A percentile compares a stretch with the other conserved stretches of the same genome.
phyloP scores from a whole-genome alignment of 2,797 vertebrate genomes.

The Hippoglossus hippoglossus region DNA sequence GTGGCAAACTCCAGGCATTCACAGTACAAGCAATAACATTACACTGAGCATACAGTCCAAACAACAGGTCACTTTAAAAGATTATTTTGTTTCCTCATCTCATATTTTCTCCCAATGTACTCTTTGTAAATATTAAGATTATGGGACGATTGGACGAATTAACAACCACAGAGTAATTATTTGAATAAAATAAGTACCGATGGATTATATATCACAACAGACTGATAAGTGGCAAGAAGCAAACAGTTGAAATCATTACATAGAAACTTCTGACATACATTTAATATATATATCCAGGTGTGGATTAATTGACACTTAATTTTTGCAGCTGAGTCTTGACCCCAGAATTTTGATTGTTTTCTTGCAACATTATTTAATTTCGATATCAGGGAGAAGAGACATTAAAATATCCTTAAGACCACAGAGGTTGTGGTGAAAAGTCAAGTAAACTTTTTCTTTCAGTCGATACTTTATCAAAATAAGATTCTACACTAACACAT shows the following conservation, averaged over 20 bases:
- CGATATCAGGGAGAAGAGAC: background rate
- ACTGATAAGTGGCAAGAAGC: background rate
- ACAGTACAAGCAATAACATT: slow-evolving; percentile 11
- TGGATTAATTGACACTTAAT: slow-evolving; percentile 1
- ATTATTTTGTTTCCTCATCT: background rate
- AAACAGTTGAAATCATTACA: background rate
- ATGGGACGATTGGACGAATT: background rate
- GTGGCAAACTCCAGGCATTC: slow-evolving; percentile 19
- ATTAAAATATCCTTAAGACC: slow-evolving; percentile 13
- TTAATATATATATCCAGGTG: background rate
- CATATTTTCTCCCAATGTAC: background rate
- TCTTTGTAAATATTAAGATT: background rate
- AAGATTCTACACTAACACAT: slow-evolving; percentile 23
- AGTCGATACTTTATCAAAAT: slow-evolving; percentile 19
- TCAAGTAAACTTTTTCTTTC: too few species aligned
- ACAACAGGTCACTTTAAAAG: too few species aligned
- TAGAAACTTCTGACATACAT: background rate
- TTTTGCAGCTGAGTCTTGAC: background rate
- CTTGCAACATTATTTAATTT: background rate
- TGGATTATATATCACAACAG: too few species aligned
- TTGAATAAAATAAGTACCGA: background rate
- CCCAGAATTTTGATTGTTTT: background rate
- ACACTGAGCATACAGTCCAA: slow-evolving; percentile 12
- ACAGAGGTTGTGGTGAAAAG: slow-evolving; percentile 7
- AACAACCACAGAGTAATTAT: background rate